phyloP scores from a whole-genome alignment of 2,888 invertebrate species.

The Leptothorax acervorum region DNA sequence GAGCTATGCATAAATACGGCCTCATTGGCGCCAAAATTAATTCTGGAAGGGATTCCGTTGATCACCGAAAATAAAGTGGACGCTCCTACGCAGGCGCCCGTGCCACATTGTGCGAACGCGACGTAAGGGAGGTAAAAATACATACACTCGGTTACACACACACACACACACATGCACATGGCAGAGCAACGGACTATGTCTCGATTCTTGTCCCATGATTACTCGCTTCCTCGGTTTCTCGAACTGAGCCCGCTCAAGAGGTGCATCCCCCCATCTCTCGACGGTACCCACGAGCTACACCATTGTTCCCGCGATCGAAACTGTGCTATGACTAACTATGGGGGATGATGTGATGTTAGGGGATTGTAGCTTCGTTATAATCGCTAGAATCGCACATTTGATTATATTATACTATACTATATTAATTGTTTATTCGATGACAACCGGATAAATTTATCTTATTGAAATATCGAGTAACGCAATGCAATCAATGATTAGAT shows the following conservation, averaged over 20 bases:
- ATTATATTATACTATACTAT: conserved; percentile 5
- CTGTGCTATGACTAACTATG: conserved; percentile 58
- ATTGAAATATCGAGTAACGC: not conserved
- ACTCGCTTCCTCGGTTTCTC: conserved; percentile 62
- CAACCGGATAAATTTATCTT: not conserved
- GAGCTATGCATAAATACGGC: conserved; percentile 50
- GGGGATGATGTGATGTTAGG: conserved; percentile 19
- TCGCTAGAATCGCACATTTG: not conserved
- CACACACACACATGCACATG: conserved; percentile 39
- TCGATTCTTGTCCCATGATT: conserved; percentile 75
- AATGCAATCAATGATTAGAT: not conserved
- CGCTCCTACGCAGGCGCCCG: conserved; percentile 63
- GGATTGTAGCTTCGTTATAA: conserved; percentile 1
- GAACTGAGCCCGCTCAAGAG: conserved; percentile 65
- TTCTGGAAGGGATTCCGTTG: conserved; percentile 58
- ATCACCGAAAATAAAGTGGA: conserved; percentile 68
- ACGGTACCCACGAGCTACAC: not conserved
- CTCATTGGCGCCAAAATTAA: conserved; percentile 64
- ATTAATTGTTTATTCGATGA: not conserved
- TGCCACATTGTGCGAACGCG: conserved; percentile 64
- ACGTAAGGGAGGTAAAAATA: conserved; percentile 72
- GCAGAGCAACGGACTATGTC: conserved; percentile 60
- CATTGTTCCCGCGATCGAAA: conserved; percentile 62
- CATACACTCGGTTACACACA: conserved; percentile 21
- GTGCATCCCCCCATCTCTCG: conserved; percentile 62